Conservation (phyloP, 2,888 invertebrate genomes). For the Scaptomyza parva region DNA sequence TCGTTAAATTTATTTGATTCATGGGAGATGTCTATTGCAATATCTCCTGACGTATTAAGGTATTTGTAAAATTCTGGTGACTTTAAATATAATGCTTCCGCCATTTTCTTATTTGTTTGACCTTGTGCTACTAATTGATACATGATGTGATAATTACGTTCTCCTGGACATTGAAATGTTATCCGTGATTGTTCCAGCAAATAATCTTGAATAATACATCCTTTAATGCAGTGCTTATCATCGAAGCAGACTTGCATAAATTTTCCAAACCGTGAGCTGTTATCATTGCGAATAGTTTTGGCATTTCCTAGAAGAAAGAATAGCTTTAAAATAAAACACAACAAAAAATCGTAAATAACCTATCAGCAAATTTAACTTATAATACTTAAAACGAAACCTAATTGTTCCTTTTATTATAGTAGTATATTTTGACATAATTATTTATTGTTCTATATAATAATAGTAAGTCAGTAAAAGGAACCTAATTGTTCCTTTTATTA, state of each 20-base stretch:
- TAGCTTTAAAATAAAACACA: background rate
- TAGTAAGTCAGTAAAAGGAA: too few species aligned
- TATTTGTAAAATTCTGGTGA: slow-evolving; percentile 93
- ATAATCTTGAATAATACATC: slow-evolving; percentile 96
- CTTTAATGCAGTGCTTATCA: slow-evolving; percentile 94
- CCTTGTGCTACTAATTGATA: slow-evolving; percentile 96
- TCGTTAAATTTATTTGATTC: slow-evolving; percentile 92
- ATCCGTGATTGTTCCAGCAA: slow-evolving; percentile 95
- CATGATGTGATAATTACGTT: slow-evolving; percentile 96
- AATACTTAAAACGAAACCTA: too few species aligned
- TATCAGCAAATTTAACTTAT: too few species aligned
- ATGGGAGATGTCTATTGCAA: slow-evolving; percentile 87
- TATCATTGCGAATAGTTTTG: slow-evolving; percentile 96
- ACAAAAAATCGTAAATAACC: too few species aligned
- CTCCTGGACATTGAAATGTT: slow-evolving; percentile 94
- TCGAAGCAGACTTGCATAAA: slow-evolving; percentile 98
- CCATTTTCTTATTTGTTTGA: slow-evolving; percentile 91
- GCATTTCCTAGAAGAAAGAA: slow-evolving; percentile 90
- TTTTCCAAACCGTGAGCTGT: slow-evolving; percentile 97
- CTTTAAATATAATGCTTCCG: slow-evolving; percentile 89
- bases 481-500: too few species aligned
- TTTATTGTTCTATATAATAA: too few species aligned
- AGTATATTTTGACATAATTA: too few species aligned
- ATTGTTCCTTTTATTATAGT: too few species aligned
- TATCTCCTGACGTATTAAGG: slow-evolving; percentile 92